Evolutionary conservation across 2,113 vertebrate genomes (phyloP).

Genomic region (Mesocricetus auratus): DNA sequence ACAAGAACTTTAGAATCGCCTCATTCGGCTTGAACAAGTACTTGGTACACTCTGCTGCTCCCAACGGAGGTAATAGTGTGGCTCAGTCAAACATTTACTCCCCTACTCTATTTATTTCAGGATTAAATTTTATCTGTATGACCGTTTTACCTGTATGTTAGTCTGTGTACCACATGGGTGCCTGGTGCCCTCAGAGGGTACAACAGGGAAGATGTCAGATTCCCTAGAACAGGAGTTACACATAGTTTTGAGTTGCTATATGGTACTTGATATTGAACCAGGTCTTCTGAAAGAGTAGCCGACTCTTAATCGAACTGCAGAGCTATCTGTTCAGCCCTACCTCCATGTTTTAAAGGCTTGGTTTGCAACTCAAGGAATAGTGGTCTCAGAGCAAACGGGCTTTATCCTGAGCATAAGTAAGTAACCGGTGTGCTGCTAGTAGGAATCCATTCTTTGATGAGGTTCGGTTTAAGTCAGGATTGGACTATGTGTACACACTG

Average conservation of each 20-base stretch:
- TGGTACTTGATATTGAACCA: not conserved
- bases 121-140: not conserved
- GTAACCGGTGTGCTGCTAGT: not conserved
- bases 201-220: not conserved
- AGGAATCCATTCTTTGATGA: not conserved
- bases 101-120: not conserved
- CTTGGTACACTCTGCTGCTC: not conserved
- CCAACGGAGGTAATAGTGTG: not conserved
- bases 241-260: not conserved
- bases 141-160: not conserved
- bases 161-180: not conserved
- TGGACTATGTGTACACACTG: not conserved
- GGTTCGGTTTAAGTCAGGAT: not conserved
- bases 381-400: not conserved
- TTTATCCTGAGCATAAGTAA: not conserved
- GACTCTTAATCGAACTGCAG: not conserved
- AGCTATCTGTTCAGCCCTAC: not conserved
- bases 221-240: not conserved
- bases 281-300: not conserved
- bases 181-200: not conserved
- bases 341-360: not conserved
- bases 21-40: not conserved
- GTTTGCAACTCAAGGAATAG: not conserved
- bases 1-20: not conserved
- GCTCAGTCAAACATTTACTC: not conserved